Conservation (phyloP, 2,888 invertebrate species). For the Aphodius sticticus region DNA sequence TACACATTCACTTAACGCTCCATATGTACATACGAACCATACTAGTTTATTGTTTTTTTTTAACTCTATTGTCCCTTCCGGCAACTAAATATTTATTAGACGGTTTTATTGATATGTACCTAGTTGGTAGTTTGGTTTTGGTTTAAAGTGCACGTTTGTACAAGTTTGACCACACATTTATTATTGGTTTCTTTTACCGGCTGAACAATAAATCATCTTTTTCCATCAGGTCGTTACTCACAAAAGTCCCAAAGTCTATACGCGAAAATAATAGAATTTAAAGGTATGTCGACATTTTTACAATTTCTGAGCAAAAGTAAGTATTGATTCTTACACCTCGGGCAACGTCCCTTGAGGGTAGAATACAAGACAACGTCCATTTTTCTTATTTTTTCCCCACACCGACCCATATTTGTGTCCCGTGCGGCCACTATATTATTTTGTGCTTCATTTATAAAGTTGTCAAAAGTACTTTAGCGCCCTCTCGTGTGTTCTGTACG, state of each 20-base stretch:
- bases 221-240: background rate
- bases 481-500: background rate
- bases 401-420: constrained; percentile 9
- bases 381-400: background rate
- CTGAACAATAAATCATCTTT: background rate
- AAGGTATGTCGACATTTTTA: background rate
- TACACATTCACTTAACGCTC: too few species aligned
- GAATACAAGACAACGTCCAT: background rate
- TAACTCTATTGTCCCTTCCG: background rate
- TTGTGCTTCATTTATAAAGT: constrained; percentile 22
- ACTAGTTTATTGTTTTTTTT: background rate
- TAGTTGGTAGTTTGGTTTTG: background rate
- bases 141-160: background rate
- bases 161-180: background rate
- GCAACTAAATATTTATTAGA: background rate
- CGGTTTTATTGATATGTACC: background rate
- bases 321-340: background rate
- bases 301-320: background rate
- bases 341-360: background rate
- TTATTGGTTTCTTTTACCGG: background rate
- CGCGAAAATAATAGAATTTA: background rate
- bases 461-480: background rate
- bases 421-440: constrained; percentile 6
- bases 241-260: background rate
- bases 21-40: too few species aligned